These are phyloP conservation scores for Gandaritis pyraliata DNA, from an alignment of 2,888 invertebrate genomes.

Conservation along the genomic window DNA sequence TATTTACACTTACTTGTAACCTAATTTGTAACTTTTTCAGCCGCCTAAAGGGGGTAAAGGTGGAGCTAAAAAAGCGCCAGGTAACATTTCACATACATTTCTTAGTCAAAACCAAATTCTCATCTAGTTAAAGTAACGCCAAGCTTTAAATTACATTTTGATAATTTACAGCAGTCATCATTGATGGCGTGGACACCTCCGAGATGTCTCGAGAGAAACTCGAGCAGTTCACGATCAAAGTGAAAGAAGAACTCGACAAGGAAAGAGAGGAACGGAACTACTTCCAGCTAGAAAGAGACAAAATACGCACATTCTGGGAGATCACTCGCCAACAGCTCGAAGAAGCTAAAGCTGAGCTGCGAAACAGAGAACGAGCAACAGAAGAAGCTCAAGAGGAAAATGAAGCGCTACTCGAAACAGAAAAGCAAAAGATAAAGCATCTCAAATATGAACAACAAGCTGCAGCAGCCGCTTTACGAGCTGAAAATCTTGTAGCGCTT, in stretches of 20 bases:
- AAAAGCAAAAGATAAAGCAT: slow-evolving; percentile 97
- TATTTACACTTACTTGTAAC: slow-evolving; percentile 7
- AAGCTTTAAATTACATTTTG: neutral
- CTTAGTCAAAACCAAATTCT: too few relatives aligned
- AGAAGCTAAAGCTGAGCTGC: slow-evolving; percentile 89
- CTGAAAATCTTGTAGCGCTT: slow-evolving; percentile 92
- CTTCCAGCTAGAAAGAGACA: slow-evolving; percentile 97
- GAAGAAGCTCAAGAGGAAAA: slow-evolving; percentile 95
- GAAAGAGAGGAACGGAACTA: slow-evolving; percentile 98
- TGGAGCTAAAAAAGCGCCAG: slow-evolving; percentile 68
- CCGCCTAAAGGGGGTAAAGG: slow-evolving; percentile 72
- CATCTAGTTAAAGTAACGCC: too few relatives aligned
- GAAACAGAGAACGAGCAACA: slow-evolving; percentile 90
- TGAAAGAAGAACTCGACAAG: slow-evolving; percentile 95
- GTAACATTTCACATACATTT: slow-evolving; percentile 45
- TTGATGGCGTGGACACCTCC: slow-evolving; percentile 96
- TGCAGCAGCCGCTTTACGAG: slow-evolving; percentile 92
- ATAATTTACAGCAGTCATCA: slow-evolving; percentile 82
- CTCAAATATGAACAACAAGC: slow-evolving; percentile 96
- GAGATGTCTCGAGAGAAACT: slow-evolving; percentile 97
- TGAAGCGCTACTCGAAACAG: slow-evolving; percentile 93
- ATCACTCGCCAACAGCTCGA: slow-evolving; percentile 95
- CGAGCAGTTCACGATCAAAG: slow-evolving; percentile 92
- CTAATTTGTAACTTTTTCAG: slow-evolving; percentile 52
- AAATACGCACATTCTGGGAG: slow-evolving; percentile 97